A percentile compares a stretch with the other conserved stretches of the same genome.
These are phyloP conservation scores for Sebastes trivittatus DNA, from an alignment of 2,797 vertebrate genomes.

Conservation along the genomic window DNA sequence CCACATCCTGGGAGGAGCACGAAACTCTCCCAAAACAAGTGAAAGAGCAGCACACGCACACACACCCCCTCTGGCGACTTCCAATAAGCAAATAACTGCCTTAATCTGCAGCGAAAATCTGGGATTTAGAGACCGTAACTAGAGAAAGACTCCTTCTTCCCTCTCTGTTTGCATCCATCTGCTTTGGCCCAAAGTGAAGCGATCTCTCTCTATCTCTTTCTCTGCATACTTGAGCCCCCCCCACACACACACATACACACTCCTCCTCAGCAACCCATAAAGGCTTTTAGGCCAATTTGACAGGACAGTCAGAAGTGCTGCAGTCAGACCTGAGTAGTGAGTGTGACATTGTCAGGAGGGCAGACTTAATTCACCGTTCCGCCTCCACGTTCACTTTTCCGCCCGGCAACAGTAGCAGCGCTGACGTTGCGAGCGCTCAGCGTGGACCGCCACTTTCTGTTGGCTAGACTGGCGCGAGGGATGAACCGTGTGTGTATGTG, in stretches of 20 bases:
- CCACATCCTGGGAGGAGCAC: constrained; percentile 69
- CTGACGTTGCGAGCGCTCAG: constrained; percentile 69
- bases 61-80: constrained; percentile 5
- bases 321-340: constrained; percentile 70
- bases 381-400: constrained; percentile 73
- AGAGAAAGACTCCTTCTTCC: constrained; percentile 12
- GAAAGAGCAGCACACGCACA: constrained; percentile 18
- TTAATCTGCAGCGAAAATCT: constrained; percentile 42
- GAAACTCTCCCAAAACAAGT: constrained; percentile 39
- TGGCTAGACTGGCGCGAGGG: constrained; percentile 67
- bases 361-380: constrained; percentile 74
- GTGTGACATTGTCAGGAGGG: constrained; percentile 77
- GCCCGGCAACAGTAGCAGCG: constrained; percentile 80
- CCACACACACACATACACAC: background rate
- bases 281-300: constrained; percentile 73
- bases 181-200: constrained; percentile 40
- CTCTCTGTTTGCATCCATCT: constrained; percentile 48
- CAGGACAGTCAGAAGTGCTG: constrained; percentile 60
- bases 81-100: constrained; percentile 32
- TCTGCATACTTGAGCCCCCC: background rate
- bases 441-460: constrained; percentile 72
- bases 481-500: constrained; percentile 44
- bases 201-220: constrained; percentile 43
- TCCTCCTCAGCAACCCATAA: constrained; percentile 33
- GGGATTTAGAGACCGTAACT: constrained; percentile 19